A percentile compares a stretch with the other conserved stretches of the same genome.
Conservation (phyloP, 2,113 vertebrate genomes). For the Triplophysa tibetana region DNA sequence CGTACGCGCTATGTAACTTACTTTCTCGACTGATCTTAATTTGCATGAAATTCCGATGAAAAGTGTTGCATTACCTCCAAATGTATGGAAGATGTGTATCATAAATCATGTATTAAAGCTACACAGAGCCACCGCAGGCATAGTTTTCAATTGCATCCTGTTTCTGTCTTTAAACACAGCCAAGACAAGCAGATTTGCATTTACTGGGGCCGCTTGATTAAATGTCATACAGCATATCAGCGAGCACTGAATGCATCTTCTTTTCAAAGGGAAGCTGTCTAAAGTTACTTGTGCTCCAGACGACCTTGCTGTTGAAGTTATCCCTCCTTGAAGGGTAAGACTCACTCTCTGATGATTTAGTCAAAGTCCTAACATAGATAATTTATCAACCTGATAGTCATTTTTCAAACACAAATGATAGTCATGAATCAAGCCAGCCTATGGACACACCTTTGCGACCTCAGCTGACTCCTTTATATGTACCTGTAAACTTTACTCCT, state of each 20-base stretch:
- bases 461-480: constrained; percentile 14
- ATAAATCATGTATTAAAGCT: constrained; percentile 30
- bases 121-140: constrained; percentile 23
- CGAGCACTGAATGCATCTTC: constrained; percentile 48
- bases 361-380: constrained; percentile 46
- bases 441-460: constrained; percentile 48
- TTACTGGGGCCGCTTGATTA: constrained; percentile 60
- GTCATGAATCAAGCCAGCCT: constrained; percentile 53
- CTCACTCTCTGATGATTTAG: constrained; percentile 43
- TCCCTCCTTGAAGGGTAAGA: constrained; percentile 40
- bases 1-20: constrained; percentile 4
- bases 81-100: constrained; percentile 10
- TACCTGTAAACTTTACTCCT: background rate
- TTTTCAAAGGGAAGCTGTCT: constrained; percentile 44
- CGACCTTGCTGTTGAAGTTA: constrained; percentile 39
- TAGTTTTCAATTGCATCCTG: constrained; percentile 3
- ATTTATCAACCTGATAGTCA: constrained; percentile 51
- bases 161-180: constrained; percentile 40
- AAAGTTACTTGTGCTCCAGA: constrained; percentile 26
- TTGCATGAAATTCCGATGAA: constrained; percentile 22
- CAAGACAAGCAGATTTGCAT: constrained; percentile 44
- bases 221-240: constrained; percentile 62
- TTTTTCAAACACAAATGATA: constrained; percentile 53
- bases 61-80: constrained; percentile 12
- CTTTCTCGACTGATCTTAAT: constrained; percentile 20